Percentiles rank a stretch among this genome's conserved stretches.
Conservation (phyloP, 2,113 vertebrate species). For the Ranitomeya imitator region DNA sequence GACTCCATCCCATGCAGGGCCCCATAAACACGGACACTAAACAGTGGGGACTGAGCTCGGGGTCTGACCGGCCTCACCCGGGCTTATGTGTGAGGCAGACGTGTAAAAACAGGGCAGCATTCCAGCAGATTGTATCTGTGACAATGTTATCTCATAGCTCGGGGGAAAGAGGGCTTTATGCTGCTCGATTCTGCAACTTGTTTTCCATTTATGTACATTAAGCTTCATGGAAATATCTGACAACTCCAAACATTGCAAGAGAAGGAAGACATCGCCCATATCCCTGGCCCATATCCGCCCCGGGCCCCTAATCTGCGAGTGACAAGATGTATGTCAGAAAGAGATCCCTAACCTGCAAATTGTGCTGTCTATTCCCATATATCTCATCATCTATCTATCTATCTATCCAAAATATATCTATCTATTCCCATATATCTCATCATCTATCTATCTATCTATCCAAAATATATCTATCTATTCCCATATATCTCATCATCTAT, state of each 20-base stretch:
- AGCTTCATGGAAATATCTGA: neutral
- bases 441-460: neutral
- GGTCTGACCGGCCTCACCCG: constrained; percentile 34
- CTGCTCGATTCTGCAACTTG: neutral
- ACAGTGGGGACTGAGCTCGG: neutral
- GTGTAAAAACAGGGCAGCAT: constrained; percentile 18
- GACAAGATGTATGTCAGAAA: constrained; percentile 4
- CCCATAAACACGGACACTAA: constrained; percentile 42
- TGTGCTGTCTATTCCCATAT: neutral
- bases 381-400: no score
- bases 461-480: no score
- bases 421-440: no score
- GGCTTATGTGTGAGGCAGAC: neutral
- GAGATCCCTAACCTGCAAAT: neutral
- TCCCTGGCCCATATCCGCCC: neutral
- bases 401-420: no score
- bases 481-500: neutral
- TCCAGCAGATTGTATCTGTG: constrained; percentile 1
- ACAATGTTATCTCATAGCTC: constrained; percentile 35
- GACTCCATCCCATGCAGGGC: neutral
- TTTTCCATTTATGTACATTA: constrained; percentile 44
- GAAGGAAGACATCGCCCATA: neutral
- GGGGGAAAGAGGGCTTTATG: neutral
- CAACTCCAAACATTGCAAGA: neutral
- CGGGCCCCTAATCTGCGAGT: neutral